These are phyloP conservation scores for Holacanthella duospinosa DNA, from an alignment of 2,888 invertebrate species.

Conservation along the genomic window DNA sequence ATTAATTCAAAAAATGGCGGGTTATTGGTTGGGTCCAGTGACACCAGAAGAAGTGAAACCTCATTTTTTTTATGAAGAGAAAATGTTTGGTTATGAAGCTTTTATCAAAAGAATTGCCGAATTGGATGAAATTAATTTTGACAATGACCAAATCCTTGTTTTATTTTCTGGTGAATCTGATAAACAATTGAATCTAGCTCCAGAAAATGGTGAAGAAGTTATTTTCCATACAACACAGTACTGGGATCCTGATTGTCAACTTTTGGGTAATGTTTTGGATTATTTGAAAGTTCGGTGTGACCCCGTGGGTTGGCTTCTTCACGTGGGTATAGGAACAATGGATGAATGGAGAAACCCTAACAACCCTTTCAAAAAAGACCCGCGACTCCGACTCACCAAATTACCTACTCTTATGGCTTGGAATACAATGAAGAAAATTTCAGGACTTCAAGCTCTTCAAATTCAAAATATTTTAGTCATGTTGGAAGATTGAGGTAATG, in stretches of 20 bases:
- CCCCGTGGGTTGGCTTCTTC: conserved; percentile 10
- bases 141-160: conserved; percentile 11
- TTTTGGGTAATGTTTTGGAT: conserved; percentile 10
- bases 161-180: conserved; percentile 6
- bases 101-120: conserved; percentile 7
- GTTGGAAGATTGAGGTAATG: conserved; percentile 19
- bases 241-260: conserved; percentile 8
- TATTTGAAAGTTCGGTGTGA: conserved; percentile 2
- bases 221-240: background rate
- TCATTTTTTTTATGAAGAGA: background rate
- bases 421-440: conserved; percentile 14
- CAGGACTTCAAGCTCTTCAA: background rate
- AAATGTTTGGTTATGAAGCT: conserved; percentile 2
- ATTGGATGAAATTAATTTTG: background rate
- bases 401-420: conserved; percentile 18
- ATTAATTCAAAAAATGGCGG: background rate
- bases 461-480: conserved; percentile 6
- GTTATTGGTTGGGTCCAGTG: background rate
- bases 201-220: background rate
- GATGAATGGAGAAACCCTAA: conserved; percentile 12
- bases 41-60: background rate
- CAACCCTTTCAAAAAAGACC: conserved; percentile 16
- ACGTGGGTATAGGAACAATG: conserved; percentile 13
- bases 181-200: background rate
- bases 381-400: conserved; percentile 4